Percentiles rank a stretch among this genome's conserved stretches.
phyloP scores from a whole-genome alignment of 2,113 vertebrate genomes.

The Limanda limanda region DNA sequence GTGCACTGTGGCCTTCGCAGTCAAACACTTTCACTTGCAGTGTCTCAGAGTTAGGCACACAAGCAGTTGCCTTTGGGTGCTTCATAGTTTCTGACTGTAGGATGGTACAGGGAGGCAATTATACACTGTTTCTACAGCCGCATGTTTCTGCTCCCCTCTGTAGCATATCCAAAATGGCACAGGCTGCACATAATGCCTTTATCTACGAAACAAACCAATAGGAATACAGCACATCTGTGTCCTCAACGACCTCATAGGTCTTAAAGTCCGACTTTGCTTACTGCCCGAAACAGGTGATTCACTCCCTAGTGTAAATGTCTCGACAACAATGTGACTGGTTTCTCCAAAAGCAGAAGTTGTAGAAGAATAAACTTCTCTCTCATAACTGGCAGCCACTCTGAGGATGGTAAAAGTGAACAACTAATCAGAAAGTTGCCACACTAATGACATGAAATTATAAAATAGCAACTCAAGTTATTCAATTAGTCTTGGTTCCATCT shows the following conservation, averaged over 20 bases:
- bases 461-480: background rate
- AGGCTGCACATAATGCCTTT: constrained; percentile 29
- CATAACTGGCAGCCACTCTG: background rate
- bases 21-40: constrained; percentile 56
- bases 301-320: background rate
- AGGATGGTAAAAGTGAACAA: background rate
- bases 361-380: background rate
- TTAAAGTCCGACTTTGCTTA: constrained; percentile 10
- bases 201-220: constrained; percentile 21
- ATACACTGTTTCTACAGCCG: constrained; percentile 53
- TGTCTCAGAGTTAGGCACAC: constrained; percentile 55
- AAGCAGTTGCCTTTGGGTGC: constrained; percentile 65
- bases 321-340: background rate
- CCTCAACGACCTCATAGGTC: background rate
- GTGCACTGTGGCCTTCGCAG: constrained; percentile 46
- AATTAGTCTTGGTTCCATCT: background rate
- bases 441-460: background rate
- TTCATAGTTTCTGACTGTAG: constrained; percentile 57
- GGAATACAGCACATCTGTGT: constrained; percentile 1
- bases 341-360: constrained; percentile 9
- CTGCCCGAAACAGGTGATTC: background rate
- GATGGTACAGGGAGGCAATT: constrained; percentile 66
- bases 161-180: constrained; percentile 38
- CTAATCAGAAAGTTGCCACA: background rate
- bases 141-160: constrained; percentile 30